These are phyloP conservation scores for Alectura lathami DNA, from an alignment of 2,113 vertebrate genomes.

Conservation along the genomic window DNA sequence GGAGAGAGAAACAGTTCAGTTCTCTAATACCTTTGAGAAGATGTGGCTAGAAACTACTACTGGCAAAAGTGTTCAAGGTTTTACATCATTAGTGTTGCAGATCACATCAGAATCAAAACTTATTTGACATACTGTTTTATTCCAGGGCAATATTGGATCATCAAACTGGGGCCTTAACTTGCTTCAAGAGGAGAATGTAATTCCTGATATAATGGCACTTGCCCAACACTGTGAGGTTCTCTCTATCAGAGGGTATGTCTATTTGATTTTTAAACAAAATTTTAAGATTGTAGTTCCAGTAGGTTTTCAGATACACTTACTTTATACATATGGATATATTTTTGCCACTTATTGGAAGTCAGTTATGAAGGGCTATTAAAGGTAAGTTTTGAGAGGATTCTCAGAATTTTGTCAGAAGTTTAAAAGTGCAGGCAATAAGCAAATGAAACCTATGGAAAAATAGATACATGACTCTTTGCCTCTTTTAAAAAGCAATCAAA, in stretches of 20 bases:
- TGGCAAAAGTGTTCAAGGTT: not conserved
- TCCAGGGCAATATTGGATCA: constrained; percentile 95
- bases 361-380: not conserved
- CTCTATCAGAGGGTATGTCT: constrained; percentile 91
- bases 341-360: not conserved
- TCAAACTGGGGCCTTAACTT: constrained; percentile 99
- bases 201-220: constrained; percentile 92
- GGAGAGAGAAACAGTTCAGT: not conserved
- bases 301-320: not conserved
- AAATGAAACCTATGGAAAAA: not conserved
- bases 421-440: not conserved
- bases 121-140: constrained; percentile 38
- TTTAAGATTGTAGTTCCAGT: not conserved
- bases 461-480: too few relatives aligned
- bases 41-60: not conserved
- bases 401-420: not conserved
- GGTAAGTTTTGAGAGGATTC: not conserved
- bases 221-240: constrained; percentile 96
- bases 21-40: not conserved
- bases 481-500: not conserved
- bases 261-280: not conserved
- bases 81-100: not conserved
- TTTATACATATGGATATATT: not conserved
- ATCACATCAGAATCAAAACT: not conserved
- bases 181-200: constrained; percentile 96